A percentile compares a stretch with the other conserved stretches of the same genome.
Evolutionary conservation across 2,797 vertebrate species (phyloP).

Genomic region (Sorex maritimensis): DNA sequence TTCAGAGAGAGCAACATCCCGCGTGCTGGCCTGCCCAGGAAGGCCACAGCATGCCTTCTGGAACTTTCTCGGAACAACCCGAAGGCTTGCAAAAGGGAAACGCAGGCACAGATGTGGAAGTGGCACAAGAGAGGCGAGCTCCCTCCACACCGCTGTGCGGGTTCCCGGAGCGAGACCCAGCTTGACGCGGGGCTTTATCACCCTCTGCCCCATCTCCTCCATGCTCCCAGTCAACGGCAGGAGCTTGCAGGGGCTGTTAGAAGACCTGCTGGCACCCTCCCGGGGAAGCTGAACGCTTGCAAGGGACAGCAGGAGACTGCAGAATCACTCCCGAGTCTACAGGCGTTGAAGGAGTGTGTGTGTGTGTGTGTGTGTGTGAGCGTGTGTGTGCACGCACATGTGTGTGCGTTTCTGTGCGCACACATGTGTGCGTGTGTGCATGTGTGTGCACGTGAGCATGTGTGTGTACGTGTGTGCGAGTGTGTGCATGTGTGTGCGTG

Average conservation of each 20-base stretch:
- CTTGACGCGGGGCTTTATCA: constrained; percentile 80
- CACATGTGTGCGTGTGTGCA: no score
- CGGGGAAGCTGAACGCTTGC: constrained; percentile 67
- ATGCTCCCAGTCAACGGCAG: constrained; percentile 77
- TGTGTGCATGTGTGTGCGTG: no score
- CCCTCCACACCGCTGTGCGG: background rate
- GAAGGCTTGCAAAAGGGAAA: background rate
- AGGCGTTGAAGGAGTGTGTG: background rate
- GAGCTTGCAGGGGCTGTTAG: constrained; percentile 75
- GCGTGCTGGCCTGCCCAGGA: no score
- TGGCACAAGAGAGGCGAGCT: background rate
- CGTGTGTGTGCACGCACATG: no score
- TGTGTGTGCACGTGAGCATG: no score
- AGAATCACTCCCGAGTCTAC: constrained; percentile 39
- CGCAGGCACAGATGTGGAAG: background rate
- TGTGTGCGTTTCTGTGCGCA: no score
- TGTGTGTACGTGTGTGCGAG: no score
- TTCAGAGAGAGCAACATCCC: background rate
- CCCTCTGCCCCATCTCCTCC: constrained; percentile 78
- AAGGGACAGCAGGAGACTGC: constrained; percentile 62
- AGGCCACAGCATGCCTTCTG: background rate
- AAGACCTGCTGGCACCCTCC: constrained; percentile 74
- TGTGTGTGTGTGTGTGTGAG: background rate
- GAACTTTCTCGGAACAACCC: background rate
- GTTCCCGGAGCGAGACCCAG: constrained; percentile 82